These are phyloP conservation scores for Thecophora atra DNA, from an alignment of 2,888 invertebrate genomes.

Conservation along the genomic window DNA sequence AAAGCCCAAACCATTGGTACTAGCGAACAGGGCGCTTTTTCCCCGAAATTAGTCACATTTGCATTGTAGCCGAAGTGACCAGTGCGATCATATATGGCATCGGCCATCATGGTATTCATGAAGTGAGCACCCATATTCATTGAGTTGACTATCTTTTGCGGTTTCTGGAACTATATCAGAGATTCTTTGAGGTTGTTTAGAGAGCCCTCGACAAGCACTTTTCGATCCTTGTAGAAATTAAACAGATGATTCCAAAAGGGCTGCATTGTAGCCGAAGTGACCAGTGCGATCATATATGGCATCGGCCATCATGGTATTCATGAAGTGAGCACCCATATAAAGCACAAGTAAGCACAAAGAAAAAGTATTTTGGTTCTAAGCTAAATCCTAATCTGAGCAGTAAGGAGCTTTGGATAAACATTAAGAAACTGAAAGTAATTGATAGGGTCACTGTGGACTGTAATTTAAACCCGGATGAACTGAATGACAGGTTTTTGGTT, in stretches of 20 bases:
- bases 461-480: too few relatives aligned
- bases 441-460: too few relatives aligned
- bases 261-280: constrained; percentile 77
- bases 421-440: too few relatives aligned
- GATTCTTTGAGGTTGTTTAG: constrained; percentile 96
- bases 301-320: constrained; percentile 97
- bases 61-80: constrained; percentile 56
- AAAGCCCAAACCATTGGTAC: constrained; percentile 42
- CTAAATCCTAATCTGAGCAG: too few relatives aligned
- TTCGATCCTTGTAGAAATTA: constrained; percentile 97
- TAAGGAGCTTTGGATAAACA: too few relatives aligned
- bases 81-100: constrained; percentile 91
- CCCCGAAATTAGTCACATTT: constrained; percentile 45
- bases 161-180: constrained; percentile 95
- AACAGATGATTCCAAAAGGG: constrained; percentile 98
- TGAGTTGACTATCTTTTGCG: constrained; percentile 92
- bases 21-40: constrained; percentile 44
- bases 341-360: too few relatives aligned
- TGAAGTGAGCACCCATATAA: constrained; percentile 97
- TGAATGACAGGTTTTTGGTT: too few relatives aligned
- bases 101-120: constrained; percentile 97
- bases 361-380: too few relatives aligned
- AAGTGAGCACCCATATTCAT: constrained; percentile 96
- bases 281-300: constrained; percentile 89
- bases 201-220: constrained; percentile 93